Evolutionary conservation across 2,113 vertebrate genomes (phyloP).

Genomic region (Himantopus leucocephalus): DNA sequence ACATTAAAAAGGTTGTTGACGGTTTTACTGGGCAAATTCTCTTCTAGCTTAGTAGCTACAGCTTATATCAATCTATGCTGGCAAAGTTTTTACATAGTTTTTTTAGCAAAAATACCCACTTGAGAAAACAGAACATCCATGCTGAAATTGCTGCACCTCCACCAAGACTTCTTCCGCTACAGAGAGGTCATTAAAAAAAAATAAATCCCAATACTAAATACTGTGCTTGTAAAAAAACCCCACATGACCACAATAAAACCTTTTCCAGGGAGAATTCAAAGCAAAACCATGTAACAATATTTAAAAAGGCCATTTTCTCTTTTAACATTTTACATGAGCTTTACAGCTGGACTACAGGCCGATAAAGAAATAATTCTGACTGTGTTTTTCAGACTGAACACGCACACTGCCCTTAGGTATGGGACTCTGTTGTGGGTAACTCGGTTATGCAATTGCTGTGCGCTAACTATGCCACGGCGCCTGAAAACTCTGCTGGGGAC

Average conservation of each 20-base stretch:
- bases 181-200: background rate
- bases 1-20: background rate
- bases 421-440: background rate
- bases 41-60: background rate
- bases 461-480: background rate
- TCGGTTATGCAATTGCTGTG: too few species aligned
- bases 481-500: background rate
- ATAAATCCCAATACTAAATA: background rate
- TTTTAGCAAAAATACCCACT: background rate
- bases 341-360: background rate
- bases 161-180: background rate
- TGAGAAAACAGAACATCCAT: background rate
- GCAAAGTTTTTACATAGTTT: background rate
- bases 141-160: background rate
- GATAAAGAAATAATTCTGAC: background rate
- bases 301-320: background rate
- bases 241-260: background rate
- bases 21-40: background rate
- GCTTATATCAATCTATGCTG: background rate
- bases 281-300: background rate
- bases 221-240: background rate
- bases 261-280: background rate
- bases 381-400: background rate
- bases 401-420: background rate
- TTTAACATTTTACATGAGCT: background rate